Evolutionary conservation across 2,797 vertebrate genomes (phyloP), one percentile per base, ranked within the genome.

Genomic region (Sebastes dallii): DNA sequence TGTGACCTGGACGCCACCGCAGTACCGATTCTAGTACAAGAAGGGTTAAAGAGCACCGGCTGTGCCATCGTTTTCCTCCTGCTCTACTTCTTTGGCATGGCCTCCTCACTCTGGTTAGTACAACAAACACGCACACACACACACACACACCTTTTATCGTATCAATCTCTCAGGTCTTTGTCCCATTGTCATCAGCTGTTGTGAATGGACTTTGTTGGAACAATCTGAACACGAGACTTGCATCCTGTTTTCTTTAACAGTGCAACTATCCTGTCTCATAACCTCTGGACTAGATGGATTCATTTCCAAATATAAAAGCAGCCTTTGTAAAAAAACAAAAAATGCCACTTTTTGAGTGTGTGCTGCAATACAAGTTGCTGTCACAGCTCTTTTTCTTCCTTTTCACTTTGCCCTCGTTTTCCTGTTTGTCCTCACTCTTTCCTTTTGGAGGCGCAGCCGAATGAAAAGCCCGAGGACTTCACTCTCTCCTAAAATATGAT

Each of bases 71-170:
- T 99, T 95, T 99, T 99, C 95, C 97, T 99, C 87, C 96, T 99
- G 86, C 97, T 99, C 93, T 99, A 99, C 92, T 99, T 99, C 95
- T 99, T 99, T 29, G 98, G 99, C 91, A 99, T 99, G 99, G 98
- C 99, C 65, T 99, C 98, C 93, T 99, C 98, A 84, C 98, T 99
- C 91, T 99, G 98, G 98, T 99, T 91, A 94, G 92, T 86, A 66
- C 34, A 80, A 14, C 52, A 75, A 34, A 72, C 20, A 32, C n/a
- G 46, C 39, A 72, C 25, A 46, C 18, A 67, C 39, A 68, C 39
- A 29, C 25, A 73, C 64, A 59, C 76, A 50, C 50, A 46, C 54
- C 25, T 36, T 61, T 62, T 25, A 29, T 52, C 59, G 8, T 50
- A 77, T 85, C 54, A 84, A 34, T 79, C 81, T 75, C 77, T 68